phyloP scores from a whole-genome alignment of 1,140 invertebrate species.

The Aphaenogaster rudis region DNA sequence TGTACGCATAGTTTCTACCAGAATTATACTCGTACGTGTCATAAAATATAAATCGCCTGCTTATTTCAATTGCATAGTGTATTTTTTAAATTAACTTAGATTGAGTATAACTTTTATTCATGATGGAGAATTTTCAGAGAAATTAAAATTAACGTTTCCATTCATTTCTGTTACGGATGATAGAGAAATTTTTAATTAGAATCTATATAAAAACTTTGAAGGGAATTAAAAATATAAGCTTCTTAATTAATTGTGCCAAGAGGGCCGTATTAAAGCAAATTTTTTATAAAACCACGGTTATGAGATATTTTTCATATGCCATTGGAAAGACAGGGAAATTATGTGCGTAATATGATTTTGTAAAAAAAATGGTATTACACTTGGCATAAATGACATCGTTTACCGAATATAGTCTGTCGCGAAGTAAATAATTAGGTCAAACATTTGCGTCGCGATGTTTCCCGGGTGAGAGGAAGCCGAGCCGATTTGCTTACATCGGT shows the following conservation, averaged over 20 bases:
- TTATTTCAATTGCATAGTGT: not conserved
- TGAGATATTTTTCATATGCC: not conserved
- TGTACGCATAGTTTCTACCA: not conserved
- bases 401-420: not conserved
- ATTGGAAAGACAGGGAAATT: not conserved
- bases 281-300: not conserved
- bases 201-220: slow-evolving; percentile 1
- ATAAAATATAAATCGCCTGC: not conserved
- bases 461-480: not conserved
- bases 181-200: slow-evolving; percentile 31
- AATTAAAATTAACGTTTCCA: slow-evolving; percentile 38
- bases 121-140: not conserved
- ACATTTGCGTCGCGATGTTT: not conserved
- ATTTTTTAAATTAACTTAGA: slow-evolving; percentile 3
- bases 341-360: not conserved
- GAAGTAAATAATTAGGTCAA: slow-evolving; percentile 5
- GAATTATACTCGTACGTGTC: not conserved
- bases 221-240: slow-evolving; percentile 18
- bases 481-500: not conserved
- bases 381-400: not conserved
- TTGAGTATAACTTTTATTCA: slow-evolving; percentile 12
- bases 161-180: slow-evolving; percentile 19
- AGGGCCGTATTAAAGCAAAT: not conserved
- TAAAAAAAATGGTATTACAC: not conserved
- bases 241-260: slow-evolving; percentile 19